These are phyloP conservation scores for Acrocyrtus sp. DNA, from an alignment of 2,888 invertebrate species.

Conservation along the genomic window DNA sequence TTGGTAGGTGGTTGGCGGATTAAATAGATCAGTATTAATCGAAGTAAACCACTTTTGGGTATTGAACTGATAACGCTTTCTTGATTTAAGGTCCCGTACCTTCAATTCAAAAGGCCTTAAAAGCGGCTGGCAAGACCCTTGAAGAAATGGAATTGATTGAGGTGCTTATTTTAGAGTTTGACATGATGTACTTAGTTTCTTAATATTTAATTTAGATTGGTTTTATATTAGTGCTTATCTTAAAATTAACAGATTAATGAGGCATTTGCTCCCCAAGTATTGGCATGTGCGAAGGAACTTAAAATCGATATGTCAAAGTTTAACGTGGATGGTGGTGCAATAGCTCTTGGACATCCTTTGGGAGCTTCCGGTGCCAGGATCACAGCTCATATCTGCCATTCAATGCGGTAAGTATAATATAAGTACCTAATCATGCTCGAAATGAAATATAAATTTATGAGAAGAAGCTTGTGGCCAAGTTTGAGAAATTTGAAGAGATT, in stretches of 20 bases:
- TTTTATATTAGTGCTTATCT: background rate
- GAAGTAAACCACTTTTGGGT: too few relatives aligned
- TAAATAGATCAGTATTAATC: background rate
- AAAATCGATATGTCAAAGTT: constrained; percentile 86
- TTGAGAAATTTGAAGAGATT: background rate
- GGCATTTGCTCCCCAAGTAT: constrained; percentile 95
- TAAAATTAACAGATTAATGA: constrained; percentile 89
- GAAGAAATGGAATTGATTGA: constrained; percentile 93
- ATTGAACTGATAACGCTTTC: too few relatives aligned
- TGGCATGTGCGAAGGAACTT: constrained; percentile 91
- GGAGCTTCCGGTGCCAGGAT: constrained; percentile 94
- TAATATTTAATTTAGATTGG: background rate
- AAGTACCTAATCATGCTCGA: too few relatives aligned
- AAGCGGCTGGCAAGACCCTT: constrained; percentile 79
- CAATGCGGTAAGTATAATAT: constrained; percentile 75
- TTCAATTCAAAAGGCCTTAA: constrained; percentile 87
- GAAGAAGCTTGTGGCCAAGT: too few relatives aligned
- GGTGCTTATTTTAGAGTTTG: constrained; percentile 70
- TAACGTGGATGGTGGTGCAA: constrained; percentile 88
- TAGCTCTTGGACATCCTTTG: constrained; percentile 92
- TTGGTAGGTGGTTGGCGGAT: constrained; percentile 28
- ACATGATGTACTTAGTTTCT: background rate
- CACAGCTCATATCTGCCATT: constrained; percentile 89
- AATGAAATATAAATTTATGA: too few relatives aligned
- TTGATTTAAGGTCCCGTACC: constrained; percentile 86